These are phyloP conservation scores for Saturnia japonica DNA, from an alignment of 2,888 invertebrate species.

Conservation along the genomic window DNA sequence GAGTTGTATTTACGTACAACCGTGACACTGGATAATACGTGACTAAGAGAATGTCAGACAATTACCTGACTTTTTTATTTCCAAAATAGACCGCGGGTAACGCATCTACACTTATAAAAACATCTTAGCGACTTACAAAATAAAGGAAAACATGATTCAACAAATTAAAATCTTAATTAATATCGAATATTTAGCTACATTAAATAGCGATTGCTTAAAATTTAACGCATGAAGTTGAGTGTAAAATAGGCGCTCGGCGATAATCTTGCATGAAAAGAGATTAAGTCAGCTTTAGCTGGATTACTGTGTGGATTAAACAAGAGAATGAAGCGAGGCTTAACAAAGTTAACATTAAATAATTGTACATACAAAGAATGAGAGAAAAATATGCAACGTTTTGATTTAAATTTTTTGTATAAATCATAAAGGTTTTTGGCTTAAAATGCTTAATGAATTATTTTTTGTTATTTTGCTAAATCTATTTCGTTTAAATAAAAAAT, in stretches of 20 bases:
- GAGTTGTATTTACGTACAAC: no score
- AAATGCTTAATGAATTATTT: no score
- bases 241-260: neutral
- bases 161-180: neutral
- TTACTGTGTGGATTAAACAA: neutral
- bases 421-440: neutral
- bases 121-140: no score
- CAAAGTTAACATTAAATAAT: neutral
- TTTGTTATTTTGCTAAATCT: no score
- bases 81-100: no score
- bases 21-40: no score
- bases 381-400: neutral
- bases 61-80: no score
- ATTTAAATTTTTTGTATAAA: neutral
- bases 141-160: neutral
- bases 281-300: neutral
- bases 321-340: neutral
- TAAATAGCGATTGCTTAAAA: neutral
- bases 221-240: neutral
- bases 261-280: neutral
- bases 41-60: no score
- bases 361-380: neutral
- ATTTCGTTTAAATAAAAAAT: no score
- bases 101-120: no score
- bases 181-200: neutral